A percentile compares a stretch with the other conserved stretches of the same genome.
Conservation (phyloP, 1,140 invertebrate species). For the Temnothorax nylanderi region DNA sequence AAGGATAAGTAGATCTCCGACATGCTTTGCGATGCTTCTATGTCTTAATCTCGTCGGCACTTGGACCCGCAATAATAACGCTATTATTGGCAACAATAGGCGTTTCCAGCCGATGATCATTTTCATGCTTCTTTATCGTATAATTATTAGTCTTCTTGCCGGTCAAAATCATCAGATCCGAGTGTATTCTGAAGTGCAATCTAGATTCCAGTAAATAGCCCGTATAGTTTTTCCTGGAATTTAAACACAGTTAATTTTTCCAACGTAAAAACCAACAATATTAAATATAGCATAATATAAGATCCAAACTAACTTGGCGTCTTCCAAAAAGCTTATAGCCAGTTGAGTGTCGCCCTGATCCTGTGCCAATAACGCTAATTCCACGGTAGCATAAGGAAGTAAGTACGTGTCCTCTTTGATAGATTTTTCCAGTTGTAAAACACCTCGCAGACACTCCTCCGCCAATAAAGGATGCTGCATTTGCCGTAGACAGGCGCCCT, state of each 20-base stretch:
- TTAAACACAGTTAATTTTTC: not conserved
- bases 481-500: constrained; percentile 93
- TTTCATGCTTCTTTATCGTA: constrained; percentile 31
- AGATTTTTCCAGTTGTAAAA: constrained; percentile 90
- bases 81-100: constrained; percentile 61
- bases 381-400: constrained; percentile 94
- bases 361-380: constrained; percentile 93
- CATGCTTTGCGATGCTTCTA: not conserved
- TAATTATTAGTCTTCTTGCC: constrained; percentile 75
- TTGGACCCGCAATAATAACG: constrained; percentile 52
- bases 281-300: not conserved
- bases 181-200: constrained; percentile 96
- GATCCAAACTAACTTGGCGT: constrained; percentile 90
- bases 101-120: not conserved
- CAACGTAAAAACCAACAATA: not conserved
- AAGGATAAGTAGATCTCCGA: constrained; percentile 12
- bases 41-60: constrained; percentile 21
- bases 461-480: constrained; percentile 91
- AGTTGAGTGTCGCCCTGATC: constrained; percentile 88
- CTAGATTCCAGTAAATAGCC: constrained; percentile 96
- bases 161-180: constrained; percentile 88
- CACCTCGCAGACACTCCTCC: constrained; percentile 91
- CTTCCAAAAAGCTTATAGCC: constrained; percentile 91
- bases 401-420: constrained; percentile 95
- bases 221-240: constrained; percentile 93